Conservation (phyloP, 2,888 invertebrate species). For the Deilephila elpenor region DNA sequence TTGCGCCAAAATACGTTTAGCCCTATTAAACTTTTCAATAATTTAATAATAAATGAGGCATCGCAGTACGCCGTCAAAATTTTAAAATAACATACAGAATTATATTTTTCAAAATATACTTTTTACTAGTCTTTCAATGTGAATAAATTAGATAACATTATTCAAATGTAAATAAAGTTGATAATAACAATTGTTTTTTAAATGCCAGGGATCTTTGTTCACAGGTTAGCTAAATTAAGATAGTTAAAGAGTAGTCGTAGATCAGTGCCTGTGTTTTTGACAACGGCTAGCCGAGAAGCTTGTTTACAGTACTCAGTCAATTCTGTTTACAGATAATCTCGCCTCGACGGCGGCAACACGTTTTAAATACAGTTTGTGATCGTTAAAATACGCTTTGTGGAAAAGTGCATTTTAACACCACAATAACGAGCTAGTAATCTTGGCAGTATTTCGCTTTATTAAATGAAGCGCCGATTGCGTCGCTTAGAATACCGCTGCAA, state of each 20-base stretch:
- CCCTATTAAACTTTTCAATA: not conserved
- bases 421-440: not conserved
- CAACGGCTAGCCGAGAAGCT: conserved; percentile 46
- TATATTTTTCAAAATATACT: not conserved
- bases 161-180: not conserved
- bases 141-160: not conserved
- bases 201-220: conserved; percentile 25
- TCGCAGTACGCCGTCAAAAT: not conserved
- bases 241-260: conserved; percentile 25
- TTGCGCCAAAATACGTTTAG: not conserved
- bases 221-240: conserved; percentile 40
- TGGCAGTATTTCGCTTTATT: conserved; percentile 33
- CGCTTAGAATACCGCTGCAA: conserved; percentile 39
- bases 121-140: not conserved
- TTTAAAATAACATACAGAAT: not conserved
- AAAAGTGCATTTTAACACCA: conserved; percentile 1
- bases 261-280: conserved; percentile 41
- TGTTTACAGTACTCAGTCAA: conserved; percentile 43
- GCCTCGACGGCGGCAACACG: not conserved
- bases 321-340: conserved; percentile 46
- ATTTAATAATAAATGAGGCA: not conserved
- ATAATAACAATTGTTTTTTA: conserved; percentile 20
- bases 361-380: conserved; percentile 1
- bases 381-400: not conserved
- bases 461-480: conserved; percentile 47